phyloP scores from a whole-genome alignment of 2,797 vertebrate genomes.

The Fistularia tabacaria region DNA sequence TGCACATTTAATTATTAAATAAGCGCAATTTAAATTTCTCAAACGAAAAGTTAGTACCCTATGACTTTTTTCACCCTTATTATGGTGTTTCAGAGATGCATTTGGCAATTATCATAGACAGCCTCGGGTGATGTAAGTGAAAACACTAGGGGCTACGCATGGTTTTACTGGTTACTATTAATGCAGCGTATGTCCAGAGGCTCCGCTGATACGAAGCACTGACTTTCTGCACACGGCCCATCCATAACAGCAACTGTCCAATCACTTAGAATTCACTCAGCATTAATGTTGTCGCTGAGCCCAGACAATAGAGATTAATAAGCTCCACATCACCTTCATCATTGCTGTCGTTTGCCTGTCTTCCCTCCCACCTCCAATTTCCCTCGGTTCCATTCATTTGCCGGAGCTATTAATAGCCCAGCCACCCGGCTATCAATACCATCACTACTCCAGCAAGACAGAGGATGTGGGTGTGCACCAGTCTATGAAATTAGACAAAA shows the following conservation, averaged over 20 bases:
- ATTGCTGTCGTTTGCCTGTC: slow-evolving; percentile 41
- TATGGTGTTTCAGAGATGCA: too few species aligned
- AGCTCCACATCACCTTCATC: slow-evolving; percentile 39
- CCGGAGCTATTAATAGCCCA: slow-evolving; percentile 65
- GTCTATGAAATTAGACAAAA: slow-evolving; percentile 50
- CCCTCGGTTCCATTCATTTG: slow-evolving; percentile 54
- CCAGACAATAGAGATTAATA: slow-evolving; percentile 62
- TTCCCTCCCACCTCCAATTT: slow-evolving; percentile 41
- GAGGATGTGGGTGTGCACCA: slow-evolving; percentile 56
- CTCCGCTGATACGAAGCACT: slow-evolving; percentile 7
- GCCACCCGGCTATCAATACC: slow-evolving; percentile 67
- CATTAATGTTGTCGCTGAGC: slow-evolving; percentile 53
- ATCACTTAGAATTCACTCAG: slow-evolving; percentile 66
- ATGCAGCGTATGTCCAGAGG: slow-evolving; percentile 6
- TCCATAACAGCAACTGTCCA: slow-evolving; percentile 39
- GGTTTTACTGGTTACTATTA: slow-evolving; percentile 11
- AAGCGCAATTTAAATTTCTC: too few species aligned
- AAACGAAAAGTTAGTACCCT: too few species aligned
- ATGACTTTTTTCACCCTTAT: too few species aligned
- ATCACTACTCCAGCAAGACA: slow-evolving; percentile 64
- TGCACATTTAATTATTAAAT: too few species aligned
- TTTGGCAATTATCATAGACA: too few species aligned
- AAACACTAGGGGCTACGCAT: slow-evolving; percentile 1
- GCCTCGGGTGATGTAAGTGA: neutral
- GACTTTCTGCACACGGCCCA: slow-evolving; percentile 20